Evolutionary conservation across 2,797 vertebrate species (phyloP), one percentile per base, ranked within the genome.

Genomic region (Diglossa cyanea): DNA sequence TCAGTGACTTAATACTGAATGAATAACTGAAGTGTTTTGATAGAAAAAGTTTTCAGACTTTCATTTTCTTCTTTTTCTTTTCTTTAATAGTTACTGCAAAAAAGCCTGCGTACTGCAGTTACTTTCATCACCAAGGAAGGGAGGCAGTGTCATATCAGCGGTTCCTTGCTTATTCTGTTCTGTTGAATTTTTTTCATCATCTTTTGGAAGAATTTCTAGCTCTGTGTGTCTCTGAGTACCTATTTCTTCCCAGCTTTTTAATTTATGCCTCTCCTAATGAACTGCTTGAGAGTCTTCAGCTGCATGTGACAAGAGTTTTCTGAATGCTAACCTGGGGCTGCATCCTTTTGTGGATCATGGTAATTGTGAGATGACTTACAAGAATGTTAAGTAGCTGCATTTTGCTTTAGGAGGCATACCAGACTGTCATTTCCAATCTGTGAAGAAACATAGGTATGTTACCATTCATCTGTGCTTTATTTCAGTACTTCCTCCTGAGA

Each of bases 361-460:
- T 66, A 75, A 68, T 74, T 61, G 45, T 81, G 58, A 91, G 37
- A 79, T 62, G n/a, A 70, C 30, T 86, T 82, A 68, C 25, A 87
- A 62, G 83, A 86, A 93, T 66, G 63, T 58, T 73, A 91, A 91
- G 47, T 51, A 79, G 47, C 35, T 92, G 62, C 16, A 55, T 83
- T 91, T 95, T 72, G 45, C 51, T 78, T 86, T 82, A 88, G 71
- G 55, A 92, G 81, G 31, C 71, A 89, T 89, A 66, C 33, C 60
- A 82, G n/a, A 8, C 48, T 93, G 86, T 87, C 77, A 63, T 50
- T 85, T 92, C 55, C 62, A 74, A 87, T 87, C 54, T 68, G 9
- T 8, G 5, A 92, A 47, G 17, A 94, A 58, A 40, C 23, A 57
- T 2, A 88, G 15, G 17, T 61, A 54, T 62, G 71, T 61, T 62